phyloP scores from a whole-genome alignment of 2,888 invertebrate genomes.

The Eucriotettix oculatus region DNA sequence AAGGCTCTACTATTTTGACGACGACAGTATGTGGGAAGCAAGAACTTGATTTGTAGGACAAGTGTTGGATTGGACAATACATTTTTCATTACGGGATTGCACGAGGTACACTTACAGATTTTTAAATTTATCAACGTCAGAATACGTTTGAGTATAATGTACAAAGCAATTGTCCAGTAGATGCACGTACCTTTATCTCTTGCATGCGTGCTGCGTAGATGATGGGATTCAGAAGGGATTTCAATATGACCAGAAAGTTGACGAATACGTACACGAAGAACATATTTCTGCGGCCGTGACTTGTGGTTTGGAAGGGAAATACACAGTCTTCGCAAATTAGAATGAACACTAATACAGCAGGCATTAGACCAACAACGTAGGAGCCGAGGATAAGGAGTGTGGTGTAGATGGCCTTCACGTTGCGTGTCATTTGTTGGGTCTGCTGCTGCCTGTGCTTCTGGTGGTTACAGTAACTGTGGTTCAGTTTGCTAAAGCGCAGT shows the following conservation, averaged over 20 bases:
- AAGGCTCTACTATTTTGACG: too few species aligned
- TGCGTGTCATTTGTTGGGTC: conserved; percentile 2
- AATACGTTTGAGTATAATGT: too few species aligned
- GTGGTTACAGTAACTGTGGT: conserved; percentile 1
- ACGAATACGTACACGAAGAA: conserved; percentile 22
- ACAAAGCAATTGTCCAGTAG: too few species aligned
- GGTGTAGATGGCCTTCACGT: conserved; percentile 37
- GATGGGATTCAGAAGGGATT: conserved; percentile 44
- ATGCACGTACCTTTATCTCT: conserved; percentile 35
- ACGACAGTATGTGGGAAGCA: too few species aligned
- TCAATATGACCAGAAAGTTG: conserved; percentile 40
- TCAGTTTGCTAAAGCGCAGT: conserved; percentile 22
- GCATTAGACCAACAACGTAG: conserved; percentile 40
- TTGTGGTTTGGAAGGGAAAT: conserved; percentile 16
- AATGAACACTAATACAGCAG: conserved; percentile 36
- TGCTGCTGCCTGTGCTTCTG: background rate
- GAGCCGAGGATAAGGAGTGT: conserved; percentile 43
- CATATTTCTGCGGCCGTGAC: conserved; percentile 9
- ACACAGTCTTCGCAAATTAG: conserved; percentile 35
- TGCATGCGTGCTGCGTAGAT: conserved; percentile 48
- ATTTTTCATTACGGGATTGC: too few species aligned
- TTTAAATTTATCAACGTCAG: too few species aligned
- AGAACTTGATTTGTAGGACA: too few species aligned
- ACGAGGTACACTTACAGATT: too few species aligned
- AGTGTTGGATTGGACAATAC: too few species aligned